Percentiles rank a stretch among this genome's conserved stretches.
Conservation (phyloP, 2,113 vertebrate genomes). For the Ivindomyrus marchei region DNA sequence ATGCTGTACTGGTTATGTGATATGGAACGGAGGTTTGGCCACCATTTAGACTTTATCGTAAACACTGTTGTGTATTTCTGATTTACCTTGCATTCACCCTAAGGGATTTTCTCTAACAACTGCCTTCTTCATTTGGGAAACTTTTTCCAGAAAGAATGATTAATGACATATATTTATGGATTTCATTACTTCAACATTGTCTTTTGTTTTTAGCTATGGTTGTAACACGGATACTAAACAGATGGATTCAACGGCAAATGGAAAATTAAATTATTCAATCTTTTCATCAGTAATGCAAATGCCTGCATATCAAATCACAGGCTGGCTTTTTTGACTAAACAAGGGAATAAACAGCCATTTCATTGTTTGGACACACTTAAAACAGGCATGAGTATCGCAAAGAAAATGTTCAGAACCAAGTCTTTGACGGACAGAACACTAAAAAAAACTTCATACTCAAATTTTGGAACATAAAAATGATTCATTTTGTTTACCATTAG, state of each 20-base stretch:
- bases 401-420: background rate
- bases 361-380: constrained; percentile 17
- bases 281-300: constrained; percentile 31
- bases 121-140: constrained; percentile 37
- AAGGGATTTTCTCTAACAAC: constrained; percentile 24
- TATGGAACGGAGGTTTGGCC: background rate
- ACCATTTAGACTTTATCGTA: background rate
- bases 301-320: constrained; percentile 22
- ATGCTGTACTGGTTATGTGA: background rate
- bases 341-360: constrained; percentile 32
- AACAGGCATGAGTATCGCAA: background rate
- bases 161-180: constrained; percentile 39
- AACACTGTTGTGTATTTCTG: constrained; percentile 24
- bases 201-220: constrained; percentile 29
- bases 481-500: background rate
- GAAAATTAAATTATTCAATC: constrained; percentile 30
- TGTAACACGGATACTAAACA: constrained; percentile 38
- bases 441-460: background rate
- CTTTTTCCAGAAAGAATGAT: background rate
- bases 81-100: constrained; percentile 7
- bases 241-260: constrained; percentile 37
- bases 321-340: constrained; percentile 30
- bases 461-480: background rate
- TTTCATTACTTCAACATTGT: constrained; percentile 30
- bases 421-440: background rate